Percentiles rank a stretch among this genome's conserved stretches.
phyloP scores from a whole-genome alignment of 2,888 invertebrate genomes.

The Clanis bilineata region DNA sequence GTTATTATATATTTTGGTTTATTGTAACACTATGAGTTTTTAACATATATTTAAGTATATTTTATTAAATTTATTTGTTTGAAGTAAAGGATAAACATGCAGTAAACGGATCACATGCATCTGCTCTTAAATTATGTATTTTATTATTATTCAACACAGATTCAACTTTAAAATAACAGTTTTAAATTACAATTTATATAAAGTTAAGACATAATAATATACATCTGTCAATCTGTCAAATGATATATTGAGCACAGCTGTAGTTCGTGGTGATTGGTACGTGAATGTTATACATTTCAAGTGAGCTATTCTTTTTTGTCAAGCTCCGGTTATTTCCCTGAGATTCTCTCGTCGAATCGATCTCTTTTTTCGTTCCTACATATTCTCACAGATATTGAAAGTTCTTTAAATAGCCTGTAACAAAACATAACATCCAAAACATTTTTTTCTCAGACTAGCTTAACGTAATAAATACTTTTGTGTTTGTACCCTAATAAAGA shows the following conservation, averaged over 20 bases:
- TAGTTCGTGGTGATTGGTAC: not conserved
- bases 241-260: slow-evolving; percentile 41
- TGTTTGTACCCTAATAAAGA: slow-evolving; percentile 66
- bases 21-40: too few species aligned
- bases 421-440: slow-evolving; percentile 38
- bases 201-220: slow-evolving; percentile 31
- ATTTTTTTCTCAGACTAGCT: slow-evolving; percentile 58
- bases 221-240: slow-evolving; percentile 26
- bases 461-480: slow-evolving; percentile 66
- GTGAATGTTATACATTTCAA: not conserved
- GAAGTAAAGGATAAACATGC: not conserved
- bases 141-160: slow-evolving; percentile 72
- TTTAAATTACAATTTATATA: slow-evolving; percentile 41
- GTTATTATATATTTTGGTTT: too few species aligned
- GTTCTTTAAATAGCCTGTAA: slow-evolving; percentile 33
- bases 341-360: slow-evolving; percentile 52
- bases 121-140: slow-evolving; percentile 53
- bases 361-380: not conserved
- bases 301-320: slow-evolving; percentile 29
- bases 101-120: slow-evolving; percentile 1
- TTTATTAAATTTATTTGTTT: not conserved
- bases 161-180: slow-evolving; percentile 68
- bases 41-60: not conserved
- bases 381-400: slow-evolving; percentile 17
- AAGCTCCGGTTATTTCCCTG: slow-evolving; percentile 47